Percentiles rank a stretch among this genome's conserved stretches.
phyloP scores from a whole-genome alignment of 1,140 invertebrate species.

The Drosophila santomea region DNA sequence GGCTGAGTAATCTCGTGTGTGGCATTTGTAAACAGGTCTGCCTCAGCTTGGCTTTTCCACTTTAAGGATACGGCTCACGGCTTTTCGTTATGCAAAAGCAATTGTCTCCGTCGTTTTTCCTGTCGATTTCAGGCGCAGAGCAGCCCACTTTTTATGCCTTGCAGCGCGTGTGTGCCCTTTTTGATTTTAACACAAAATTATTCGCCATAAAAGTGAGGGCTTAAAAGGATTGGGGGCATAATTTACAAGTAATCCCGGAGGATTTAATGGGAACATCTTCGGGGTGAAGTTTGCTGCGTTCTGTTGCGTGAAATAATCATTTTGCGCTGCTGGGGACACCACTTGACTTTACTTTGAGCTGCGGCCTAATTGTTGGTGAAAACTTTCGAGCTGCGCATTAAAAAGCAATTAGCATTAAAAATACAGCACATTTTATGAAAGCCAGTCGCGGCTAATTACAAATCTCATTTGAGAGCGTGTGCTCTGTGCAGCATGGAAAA shows the following conservation, averaged over 20 bases:
- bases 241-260: constrained; percentile 69
- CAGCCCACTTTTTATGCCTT: neutral
- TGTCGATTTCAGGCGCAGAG: constrained; percentile 40
- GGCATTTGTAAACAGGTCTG: constrained; percentile 49
- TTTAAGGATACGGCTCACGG: constrained; percentile 6
- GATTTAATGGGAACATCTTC: constrained; percentile 33
- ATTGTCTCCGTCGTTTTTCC: constrained; percentile 66
- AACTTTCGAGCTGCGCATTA: constrained; percentile 64
- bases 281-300: constrained; percentile 21
- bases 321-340: constrained; percentile 13
- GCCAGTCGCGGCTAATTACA: constrained; percentile 64
- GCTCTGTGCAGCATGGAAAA: constrained; percentile 24
- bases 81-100: constrained; percentile 56
- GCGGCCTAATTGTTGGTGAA: constrained; percentile 54
- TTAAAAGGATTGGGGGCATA: constrained; percentile 74
- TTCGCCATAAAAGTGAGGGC: constrained; percentile 76
- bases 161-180: constrained; percentile 68
- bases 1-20: constrained; percentile 47
- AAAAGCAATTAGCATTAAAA: constrained; percentile 78
- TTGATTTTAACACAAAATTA: constrained; percentile 81
- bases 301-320: constrained; percentile 70
- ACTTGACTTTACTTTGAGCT: constrained; percentile 4
- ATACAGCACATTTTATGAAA: constrained; percentile 44
- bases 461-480: constrained; percentile 45
- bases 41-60: constrained; percentile 3